phyloP scores from a whole-genome alignment of 2,797 vertebrate genomes.

The Microctenopoma stevenorrisi region DNA sequence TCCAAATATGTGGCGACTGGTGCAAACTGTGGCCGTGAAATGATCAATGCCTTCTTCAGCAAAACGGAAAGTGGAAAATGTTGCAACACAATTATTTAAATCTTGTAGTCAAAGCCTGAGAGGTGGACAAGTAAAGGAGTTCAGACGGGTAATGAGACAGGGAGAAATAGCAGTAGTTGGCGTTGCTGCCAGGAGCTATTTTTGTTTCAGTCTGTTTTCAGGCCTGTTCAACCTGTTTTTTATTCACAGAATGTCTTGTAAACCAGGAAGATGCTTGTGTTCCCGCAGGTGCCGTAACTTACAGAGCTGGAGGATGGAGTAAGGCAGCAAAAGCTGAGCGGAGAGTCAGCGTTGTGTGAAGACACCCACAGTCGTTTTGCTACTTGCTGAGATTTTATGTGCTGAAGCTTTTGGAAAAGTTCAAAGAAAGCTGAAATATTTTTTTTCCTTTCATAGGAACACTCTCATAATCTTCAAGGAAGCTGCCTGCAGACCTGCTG shows the following conservation, averaged over 20 bases:
- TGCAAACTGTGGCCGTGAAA: too few relatives aligned
- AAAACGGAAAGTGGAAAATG: not conserved
- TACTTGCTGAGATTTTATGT: not conserved
- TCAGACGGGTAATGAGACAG: not conserved
- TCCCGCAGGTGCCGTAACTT: not conserved
- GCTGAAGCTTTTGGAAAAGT: not conserved
- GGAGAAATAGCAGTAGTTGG: not conserved
- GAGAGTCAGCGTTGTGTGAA: not conserved
- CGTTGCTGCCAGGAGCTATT: slow-evolving; percentile 21
- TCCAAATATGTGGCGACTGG: not conserved
- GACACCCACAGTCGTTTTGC: not conserved
- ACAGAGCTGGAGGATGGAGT: slow-evolving; percentile 1
- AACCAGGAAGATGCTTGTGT: slow-evolving; percentile 30
- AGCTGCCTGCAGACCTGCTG: slow-evolving; percentile 19
- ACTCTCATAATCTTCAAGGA: not conserved
- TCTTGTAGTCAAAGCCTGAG: not conserved
- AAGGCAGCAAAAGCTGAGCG: not conserved
- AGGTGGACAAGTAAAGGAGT: not conserved
- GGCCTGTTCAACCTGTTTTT: slow-evolving; percentile 62
- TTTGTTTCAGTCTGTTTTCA: not conserved
- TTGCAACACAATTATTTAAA: slow-evolving; percentile 4
- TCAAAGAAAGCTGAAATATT: not conserved
- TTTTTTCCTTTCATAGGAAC: not conserved
- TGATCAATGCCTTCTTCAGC: not conserved
- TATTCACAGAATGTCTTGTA: slow-evolving; percentile 20